A percentile compares a stretch with the other conserved stretches of the same genome.
phyloP scores from a whole-genome alignment of 2,797 vertebrate species.

The Melanotaenia parkinsoni region DNA sequence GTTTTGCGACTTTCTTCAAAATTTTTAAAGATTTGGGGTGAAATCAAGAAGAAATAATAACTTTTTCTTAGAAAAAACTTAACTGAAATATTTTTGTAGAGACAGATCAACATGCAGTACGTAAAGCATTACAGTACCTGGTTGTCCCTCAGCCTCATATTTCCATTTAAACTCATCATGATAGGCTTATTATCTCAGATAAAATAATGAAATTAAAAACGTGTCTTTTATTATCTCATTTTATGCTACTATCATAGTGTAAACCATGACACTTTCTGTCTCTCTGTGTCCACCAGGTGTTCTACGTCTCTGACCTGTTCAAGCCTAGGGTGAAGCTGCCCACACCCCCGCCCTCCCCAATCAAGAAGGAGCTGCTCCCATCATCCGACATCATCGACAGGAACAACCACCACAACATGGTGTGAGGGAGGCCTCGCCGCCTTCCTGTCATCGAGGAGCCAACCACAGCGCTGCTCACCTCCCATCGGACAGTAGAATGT shows the following conservation, averaged over 20 bases:
- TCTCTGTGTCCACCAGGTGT: constrained; percentile 83
- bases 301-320: constrained; percentile 97
- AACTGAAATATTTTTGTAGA: background rate
- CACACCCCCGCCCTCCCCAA: constrained; percentile 88
- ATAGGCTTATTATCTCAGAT: too few relatives aligned
- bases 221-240: background rate
- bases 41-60: too few relatives aligned
- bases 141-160: background rate
- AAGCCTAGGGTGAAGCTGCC: constrained; percentile 87
- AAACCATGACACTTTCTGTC: background rate
- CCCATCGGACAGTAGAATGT: constrained; percentile 99
- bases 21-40: too few relatives aligned
- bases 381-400: constrained; percentile 95
- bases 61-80: background rate
- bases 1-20: too few relatives aligned
- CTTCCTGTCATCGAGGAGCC: constrained; percentile 88
- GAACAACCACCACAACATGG: constrained; percentile 98
- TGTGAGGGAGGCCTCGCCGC: constrained; percentile 81
- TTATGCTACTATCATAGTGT: too few relatives aligned
- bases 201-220: background rate
- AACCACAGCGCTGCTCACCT: constrained; percentile 87
- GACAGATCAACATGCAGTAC: background rate
- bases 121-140: background rate
- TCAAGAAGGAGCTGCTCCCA: constrained; percentile 95
- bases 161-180: constrained; percentile 13